Evolutionary conservation across 92 coral and sea anemone genomes (phyloP), one percentile per base, ranked within the genome.

Genomic region (Phenganax marumi): DNA sequence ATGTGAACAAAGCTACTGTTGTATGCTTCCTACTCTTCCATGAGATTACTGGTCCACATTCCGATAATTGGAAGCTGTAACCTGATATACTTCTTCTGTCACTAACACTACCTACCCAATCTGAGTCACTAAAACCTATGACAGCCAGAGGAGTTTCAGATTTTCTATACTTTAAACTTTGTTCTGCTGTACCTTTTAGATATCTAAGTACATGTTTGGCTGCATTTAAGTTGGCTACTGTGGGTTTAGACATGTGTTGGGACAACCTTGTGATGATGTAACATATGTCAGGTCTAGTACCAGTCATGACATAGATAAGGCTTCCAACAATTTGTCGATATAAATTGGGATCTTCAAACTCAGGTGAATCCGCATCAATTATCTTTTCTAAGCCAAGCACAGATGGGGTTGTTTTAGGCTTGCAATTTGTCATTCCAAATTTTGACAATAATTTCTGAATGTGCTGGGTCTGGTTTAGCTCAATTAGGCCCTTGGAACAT

Each of bases 41-140:
- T 13, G 85, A 81, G 24, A 81, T 51, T 81, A 81, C 68, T 22
- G 79, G 85, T 0, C 85, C 85, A 7, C 24, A 54, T 39, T 81
- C 78, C 12, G 86, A 73, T 33, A 75, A 55, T 68, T 64, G 72
- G 21, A 74, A 87, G 33, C 73, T 75, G 18, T 83, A 87, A 47
- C 87, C 90, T 53, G 84, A 75, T 19, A 83, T 88, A 55, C 88
- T 80, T 33, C 83, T 58, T 68, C 88, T 84, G 68, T 88, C 91
- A 73, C 56, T 52, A 8, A 10, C 10, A 10, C 60, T 17, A 49
- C 86, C 86, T n/a, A n/a, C n/a, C 73, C 81, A 83, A 56, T 83
- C 86, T 18, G 86, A 54, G 62, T 83, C 74, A 46, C 86, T 73
- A 47, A 74, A 83, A 54, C 64, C 81, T 10, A 13, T 73, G 8